phyloP scores from a whole-genome alignment of 2,888 invertebrate genomes.

The Rhorus exstirpatorius region DNA sequence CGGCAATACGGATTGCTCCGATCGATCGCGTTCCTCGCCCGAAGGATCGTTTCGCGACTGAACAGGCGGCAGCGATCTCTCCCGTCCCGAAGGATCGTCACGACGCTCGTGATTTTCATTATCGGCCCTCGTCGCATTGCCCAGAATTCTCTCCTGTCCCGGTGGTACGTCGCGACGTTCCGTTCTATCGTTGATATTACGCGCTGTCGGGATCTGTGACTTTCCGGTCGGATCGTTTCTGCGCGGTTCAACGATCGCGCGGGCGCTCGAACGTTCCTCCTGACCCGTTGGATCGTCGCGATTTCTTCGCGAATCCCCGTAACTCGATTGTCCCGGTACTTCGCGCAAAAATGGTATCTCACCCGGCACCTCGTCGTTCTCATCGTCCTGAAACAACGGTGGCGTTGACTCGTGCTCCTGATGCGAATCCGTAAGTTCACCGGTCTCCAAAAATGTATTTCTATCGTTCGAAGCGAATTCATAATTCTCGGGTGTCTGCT shows the following conservation, averaged over 20 bases:
- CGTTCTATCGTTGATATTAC: slow-evolving; percentile 77
- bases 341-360: slow-evolving; percentile 85
- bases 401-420: slow-evolving; percentile 82
- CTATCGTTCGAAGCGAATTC: slow-evolving; percentile 85
- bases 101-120: slow-evolving; percentile 79
- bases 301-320: slow-evolving; percentile 82
- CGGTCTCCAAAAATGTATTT: slow-evolving; percentile 85
- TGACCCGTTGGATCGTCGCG: slow-evolving; percentile 83
- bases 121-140: slow-evolving; percentile 74
- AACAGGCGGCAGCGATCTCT: slow-evolving; percentile 79
- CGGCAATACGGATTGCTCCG: slow-evolving; percentile 73
- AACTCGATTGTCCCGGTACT: slow-evolving; percentile 84
- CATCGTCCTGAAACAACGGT: slow-evolving; percentile 83
- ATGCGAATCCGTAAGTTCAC: slow-evolving; percentile 85
- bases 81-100: slow-evolving; percentile 84
- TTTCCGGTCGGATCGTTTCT: slow-evolving; percentile 84
- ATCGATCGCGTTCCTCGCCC: slow-evolving; percentile 80
- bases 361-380: slow-evolving; percentile 84
- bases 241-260: slow-evolving; percentile 77
- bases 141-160: slow-evolving; percentile 78
- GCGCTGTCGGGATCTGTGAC: slow-evolving; percentile 73
- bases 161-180: slow-evolving; percentile 80
- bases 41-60: slow-evolving; percentile 84
- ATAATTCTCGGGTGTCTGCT: slow-evolving; percentile 82
- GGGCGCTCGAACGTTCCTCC: slow-evolving; percentile 78